phyloP scores from a whole-genome alignment of 2,888 invertebrate genomes.

The Amblyjoppa proteus region DNA sequence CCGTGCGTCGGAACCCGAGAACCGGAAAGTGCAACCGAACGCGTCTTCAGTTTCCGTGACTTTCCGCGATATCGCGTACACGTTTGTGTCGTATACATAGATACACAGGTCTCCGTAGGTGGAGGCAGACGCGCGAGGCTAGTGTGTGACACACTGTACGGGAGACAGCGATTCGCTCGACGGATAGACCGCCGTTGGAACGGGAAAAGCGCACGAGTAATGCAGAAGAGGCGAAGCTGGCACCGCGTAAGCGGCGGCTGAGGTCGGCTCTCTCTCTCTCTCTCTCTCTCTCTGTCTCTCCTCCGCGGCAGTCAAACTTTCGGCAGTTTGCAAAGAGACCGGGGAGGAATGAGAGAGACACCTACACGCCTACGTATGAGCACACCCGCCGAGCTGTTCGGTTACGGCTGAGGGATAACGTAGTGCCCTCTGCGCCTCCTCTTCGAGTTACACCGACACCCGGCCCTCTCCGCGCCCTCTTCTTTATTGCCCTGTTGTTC shows the following conservation, averaged over 20 bases:
- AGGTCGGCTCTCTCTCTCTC: conserved; percentile 16
- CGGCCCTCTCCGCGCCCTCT: conserved; percentile 32
- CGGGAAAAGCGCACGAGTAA: conserved; percentile 28
- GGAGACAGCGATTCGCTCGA: conserved; percentile 27
- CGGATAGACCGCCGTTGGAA: neutral
- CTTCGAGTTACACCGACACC: conserved; percentile 48
- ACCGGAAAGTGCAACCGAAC: neutral
- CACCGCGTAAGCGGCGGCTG: conserved; percentile 17
- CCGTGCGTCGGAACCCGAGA: conserved; percentile 10
- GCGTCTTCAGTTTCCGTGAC: conserved; percentile 36
- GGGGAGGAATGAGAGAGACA: conserved; percentile 34
- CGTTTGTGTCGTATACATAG: neutral
- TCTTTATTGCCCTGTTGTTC: conserved; percentile 69
- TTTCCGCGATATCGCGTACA: conserved; percentile 17
- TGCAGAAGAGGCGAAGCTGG: conserved; percentile 28
- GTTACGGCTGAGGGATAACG: conserved; percentile 81
- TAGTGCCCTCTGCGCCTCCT: conserved; percentile 73
- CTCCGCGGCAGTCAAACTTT: conserved; percentile 76
- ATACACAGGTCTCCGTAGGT: neutral
- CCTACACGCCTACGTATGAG: conserved; percentile 50
- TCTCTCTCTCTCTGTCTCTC: conserved; percentile 13
- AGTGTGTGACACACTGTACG: neutral
- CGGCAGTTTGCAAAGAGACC: conserved; percentile 75
- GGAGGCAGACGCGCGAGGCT: conserved; percentile 3
- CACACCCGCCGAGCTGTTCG: conserved; percentile 72